Evolutionary conservation across 2,113 vertebrate genomes (phyloP).

Genomic region (Boulengeromyrus knoepffleri): DNA sequence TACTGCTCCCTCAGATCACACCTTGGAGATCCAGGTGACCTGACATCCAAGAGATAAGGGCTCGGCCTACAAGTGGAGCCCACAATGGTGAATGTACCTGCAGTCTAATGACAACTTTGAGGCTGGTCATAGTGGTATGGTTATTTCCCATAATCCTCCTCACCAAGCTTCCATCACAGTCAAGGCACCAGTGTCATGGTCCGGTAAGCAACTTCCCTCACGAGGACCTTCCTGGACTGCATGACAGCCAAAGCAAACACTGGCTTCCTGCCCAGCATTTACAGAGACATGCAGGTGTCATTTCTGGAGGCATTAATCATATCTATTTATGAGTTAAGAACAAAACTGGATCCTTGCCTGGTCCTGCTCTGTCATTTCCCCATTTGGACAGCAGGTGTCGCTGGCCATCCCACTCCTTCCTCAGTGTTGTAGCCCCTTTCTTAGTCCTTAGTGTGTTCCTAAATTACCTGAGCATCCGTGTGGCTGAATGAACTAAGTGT

Average conservation of each 20-base stretch:
- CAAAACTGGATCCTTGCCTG: not conserved
- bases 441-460: not conserved
- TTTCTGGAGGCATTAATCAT: not conserved
- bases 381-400: not conserved
- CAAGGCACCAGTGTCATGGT: not conserved
- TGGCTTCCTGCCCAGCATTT: not conserved
- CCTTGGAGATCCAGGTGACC: slow-evolving; percentile 24
- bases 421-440: not conserved
- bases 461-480: not conserved
- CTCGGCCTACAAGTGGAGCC: not conserved
- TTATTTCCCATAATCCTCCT: not conserved
- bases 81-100: not conserved
- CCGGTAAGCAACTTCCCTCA: not conserved
- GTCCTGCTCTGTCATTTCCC: not conserved
- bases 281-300: not conserved
- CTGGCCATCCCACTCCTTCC: not conserved
- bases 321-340: not conserved
- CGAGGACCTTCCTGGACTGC: not conserved
- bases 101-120: not conserved
- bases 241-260: not conserved
- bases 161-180: not conserved
- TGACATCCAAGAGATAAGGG: not conserved
- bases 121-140: not conserved
- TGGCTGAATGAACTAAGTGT: not conserved
- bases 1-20: slow-evolving; percentile 29